Evolutionary conservation across 2,797 vertebrate genomes (phyloP).

Genomic region (Megaceryle alcyon): DNA sequence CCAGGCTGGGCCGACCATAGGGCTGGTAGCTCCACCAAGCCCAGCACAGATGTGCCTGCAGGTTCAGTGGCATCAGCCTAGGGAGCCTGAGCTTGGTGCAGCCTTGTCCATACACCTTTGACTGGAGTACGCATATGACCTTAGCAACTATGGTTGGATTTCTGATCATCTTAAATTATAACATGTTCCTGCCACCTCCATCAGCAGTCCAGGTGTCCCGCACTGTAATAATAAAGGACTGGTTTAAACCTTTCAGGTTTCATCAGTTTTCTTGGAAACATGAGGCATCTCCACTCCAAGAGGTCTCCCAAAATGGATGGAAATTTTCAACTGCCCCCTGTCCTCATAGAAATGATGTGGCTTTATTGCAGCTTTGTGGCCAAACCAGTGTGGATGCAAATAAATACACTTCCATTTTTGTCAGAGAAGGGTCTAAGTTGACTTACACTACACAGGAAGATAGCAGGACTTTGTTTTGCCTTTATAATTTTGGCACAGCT

Average conservation of each 20-base stretch:
- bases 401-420: background rate
- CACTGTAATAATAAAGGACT: background rate
- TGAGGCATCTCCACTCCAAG: background rate
- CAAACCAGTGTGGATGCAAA: background rate
- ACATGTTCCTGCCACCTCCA: background rate
- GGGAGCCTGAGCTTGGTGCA: background rate
- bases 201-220: background rate
- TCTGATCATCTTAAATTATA: background rate
- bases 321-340: background rate
- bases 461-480: background rate
- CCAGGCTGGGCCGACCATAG: background rate
- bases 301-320: background rate
- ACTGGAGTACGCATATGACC: background rate
- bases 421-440: background rate
- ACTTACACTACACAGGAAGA: background rate
- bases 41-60: background rate
- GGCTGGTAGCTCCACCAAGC: background rate
- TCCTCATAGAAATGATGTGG: background rate
- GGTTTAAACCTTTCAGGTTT: background rate
- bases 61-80: background rate
- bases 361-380: background rate
- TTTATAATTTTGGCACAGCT: conserved; percentile 12
- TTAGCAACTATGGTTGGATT: background rate
- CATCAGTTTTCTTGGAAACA: background rate
- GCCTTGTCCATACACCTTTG: background rate